These are phyloP conservation scores for Microplitis demolitor DNA, from an alignment of 1,140 invertebrate genomes.

Conservation along the genomic window DNA sequence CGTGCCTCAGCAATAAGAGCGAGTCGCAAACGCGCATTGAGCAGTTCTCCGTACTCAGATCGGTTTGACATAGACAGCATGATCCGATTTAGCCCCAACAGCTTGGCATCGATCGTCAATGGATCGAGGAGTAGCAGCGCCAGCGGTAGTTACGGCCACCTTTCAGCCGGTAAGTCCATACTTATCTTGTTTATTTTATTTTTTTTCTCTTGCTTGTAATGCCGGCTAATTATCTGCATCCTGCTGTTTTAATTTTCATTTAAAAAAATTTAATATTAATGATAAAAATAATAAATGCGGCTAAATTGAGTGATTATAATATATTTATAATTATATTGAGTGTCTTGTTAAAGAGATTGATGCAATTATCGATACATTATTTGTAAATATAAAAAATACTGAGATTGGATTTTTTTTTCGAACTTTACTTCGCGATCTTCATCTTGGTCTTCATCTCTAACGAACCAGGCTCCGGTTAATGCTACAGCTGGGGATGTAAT, in stretches of 20 bases:
- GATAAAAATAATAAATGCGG: constrained; percentile 23
- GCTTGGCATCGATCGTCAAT: constrained; percentile 87
- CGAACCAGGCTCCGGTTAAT: no score
- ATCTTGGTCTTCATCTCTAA: background rate
- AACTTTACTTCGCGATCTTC: background rate
- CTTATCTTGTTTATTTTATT: background rate
- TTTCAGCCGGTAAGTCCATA: constrained; percentile 76
- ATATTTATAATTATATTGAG: background rate
- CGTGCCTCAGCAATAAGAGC: constrained; percentile 69
- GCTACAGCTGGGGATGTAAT: background rate
- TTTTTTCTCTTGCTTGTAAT: background rate
- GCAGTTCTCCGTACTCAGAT: constrained; percentile 93
- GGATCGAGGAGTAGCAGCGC: constrained; percentile 84
- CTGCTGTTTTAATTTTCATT: background rate
- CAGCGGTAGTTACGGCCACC: constrained; percentile 91
- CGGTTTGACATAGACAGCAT: constrained; percentile 93
- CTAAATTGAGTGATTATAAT: constrained; percentile 48
- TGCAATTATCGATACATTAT: no score
- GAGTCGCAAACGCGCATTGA: constrained; percentile 87
- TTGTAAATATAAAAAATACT: no score
- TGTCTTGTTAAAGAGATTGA: background rate
- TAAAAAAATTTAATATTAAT: background rate
- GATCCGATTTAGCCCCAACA: constrained; percentile 93
- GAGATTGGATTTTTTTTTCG: background rate
- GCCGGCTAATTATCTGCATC: constrained; percentile 3